A percentile compares a stretch with the other conserved stretches of the same genome.
phyloP scores from a whole-genome alignment of 2,113 vertebrate species.

The Vulpes ferrilata region DNA sequence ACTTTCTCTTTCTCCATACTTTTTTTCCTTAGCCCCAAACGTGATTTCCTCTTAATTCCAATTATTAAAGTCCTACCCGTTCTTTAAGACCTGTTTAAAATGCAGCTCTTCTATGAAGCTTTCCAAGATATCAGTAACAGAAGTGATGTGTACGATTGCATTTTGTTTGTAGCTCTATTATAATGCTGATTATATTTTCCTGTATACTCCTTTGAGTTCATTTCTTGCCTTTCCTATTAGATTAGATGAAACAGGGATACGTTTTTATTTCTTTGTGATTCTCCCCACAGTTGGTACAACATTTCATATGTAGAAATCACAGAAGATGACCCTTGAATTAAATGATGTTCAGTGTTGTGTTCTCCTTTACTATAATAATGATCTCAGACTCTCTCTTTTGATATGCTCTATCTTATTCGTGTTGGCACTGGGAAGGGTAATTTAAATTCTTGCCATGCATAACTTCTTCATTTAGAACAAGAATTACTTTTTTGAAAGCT shows the following conservation, averaged over 20 bases:
- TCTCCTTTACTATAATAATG: background rate
- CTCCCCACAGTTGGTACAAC: background rate
- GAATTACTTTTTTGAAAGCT: background rate
- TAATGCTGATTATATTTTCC: background rate
- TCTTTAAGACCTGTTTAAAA: conserved; percentile 35
- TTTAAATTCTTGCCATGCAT: background rate
- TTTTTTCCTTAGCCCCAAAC: background rate
- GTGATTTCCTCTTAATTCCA: background rate
- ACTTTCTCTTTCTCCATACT: background rate
- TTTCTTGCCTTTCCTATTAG: background rate
- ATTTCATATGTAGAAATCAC: background rate
- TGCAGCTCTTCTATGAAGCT: background rate
- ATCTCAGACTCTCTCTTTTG: background rate
- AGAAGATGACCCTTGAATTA: background rate
- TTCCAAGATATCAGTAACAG: background rate
- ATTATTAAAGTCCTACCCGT: background rate
- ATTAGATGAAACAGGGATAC: background rate
- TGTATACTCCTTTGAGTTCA: background rate
- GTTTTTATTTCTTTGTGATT: conserved; percentile 22
- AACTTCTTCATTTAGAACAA: conserved; percentile 45
- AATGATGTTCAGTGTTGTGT: background rate
- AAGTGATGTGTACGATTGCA: background rate
- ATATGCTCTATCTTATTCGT: background rate
- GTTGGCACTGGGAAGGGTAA: background rate
- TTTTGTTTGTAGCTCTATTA: conserved; percentile 41